Base-by-base conservation (phyloP, 2,113 vertebrate species). In the Cichladusa arquata region DNA sequence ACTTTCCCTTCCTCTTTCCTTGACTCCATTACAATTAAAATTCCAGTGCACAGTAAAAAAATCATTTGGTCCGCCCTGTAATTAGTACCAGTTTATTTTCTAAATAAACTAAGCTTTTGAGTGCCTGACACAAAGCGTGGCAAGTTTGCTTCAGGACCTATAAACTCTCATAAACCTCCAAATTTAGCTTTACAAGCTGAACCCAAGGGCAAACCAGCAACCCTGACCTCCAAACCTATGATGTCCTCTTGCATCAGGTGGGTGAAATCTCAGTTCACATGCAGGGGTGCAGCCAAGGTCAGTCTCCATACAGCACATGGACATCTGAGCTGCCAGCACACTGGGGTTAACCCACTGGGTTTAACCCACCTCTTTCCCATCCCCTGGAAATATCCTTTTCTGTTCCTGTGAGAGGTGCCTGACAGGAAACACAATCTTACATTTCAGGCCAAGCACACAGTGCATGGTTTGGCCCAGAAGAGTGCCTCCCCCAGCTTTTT, bases 281-380 rank as follows among this genome's bases (percentile, higher is more conserved):
- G 19, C 86, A 48, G 22, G 50, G 25, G 8, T 36, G 15, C 50
- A 72, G 79, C 33, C 12, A 3, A n/a, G 23, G 25, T 62, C 62
- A 45, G n/a, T 53, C 28, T 19, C 45, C 58, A 57, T 25, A 8
- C 2, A 1, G 36, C 1, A 2, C 17, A 10, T 0, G 14, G 45
- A 65, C 0, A 0, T 22, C 38, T 33, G 45, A 83, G 36, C 62
- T 77, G 58, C 28, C 36, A 58, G 38, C 6, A 22, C 60, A 24
- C 14, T 36, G 36, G 62, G 33, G 18, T 79, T 74, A 81, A 50
- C 19, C 51, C 25, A 6, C 28, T 26, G 56, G 8, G 26, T 36
- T 74, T 64, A 77, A n/a, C 19, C 53, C 51, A 44, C 25, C 11
- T 86, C 65, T 38, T 34, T 54, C 57, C 61, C 18, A 48, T 67